phyloP scores from a whole-genome alignment of 1,140 invertebrate species.

The Trichogramma pretiosum region DNA sequence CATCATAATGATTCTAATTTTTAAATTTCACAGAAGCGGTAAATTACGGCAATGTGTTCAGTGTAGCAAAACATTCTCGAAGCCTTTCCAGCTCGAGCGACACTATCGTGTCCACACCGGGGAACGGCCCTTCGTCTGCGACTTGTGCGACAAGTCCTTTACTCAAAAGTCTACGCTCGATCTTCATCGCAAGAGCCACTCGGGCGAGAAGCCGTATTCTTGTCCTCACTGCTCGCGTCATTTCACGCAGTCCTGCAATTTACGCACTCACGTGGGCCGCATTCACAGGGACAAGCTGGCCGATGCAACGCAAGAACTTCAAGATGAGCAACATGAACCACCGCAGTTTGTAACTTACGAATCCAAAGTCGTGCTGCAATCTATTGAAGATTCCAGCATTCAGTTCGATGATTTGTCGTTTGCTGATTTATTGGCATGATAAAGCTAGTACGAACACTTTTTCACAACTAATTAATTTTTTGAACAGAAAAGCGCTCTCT shows the following conservation, averaged over 20 bases:
- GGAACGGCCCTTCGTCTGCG: conserved; percentile 58
- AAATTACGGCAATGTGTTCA: conserved; percentile 34
- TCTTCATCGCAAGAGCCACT: conserved; percentile 54
- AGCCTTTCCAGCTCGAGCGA: conserved; percentile 37
- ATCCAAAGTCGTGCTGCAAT: conserved; percentile 21
- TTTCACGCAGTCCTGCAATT: conserved; percentile 55
- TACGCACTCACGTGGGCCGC: conserved; percentile 53
- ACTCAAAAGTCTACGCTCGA: conserved; percentile 57
- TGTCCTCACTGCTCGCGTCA: conserved; percentile 46
- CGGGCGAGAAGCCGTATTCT: conserved; percentile 45
- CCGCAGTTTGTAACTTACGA: conserved; percentile 24
- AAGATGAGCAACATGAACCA: conserved; percentile 11
- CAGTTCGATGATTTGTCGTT: conserved; percentile 33
- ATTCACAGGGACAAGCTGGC: conserved; percentile 36
- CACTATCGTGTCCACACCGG: conserved; percentile 56
- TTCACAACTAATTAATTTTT: too few relatives aligned
- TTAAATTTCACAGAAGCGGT: too few relatives aligned
- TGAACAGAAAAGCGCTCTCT: too few relatives aligned
- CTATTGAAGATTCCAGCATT: conserved; percentile 18
- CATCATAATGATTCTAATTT: too few relatives aligned
- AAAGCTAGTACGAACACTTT: too few relatives aligned
- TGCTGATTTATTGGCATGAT: conserved; percentile 27
- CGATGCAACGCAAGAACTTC: conserved; percentile 27
- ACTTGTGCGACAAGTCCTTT: conserved; percentile 56
- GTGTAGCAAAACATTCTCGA: conserved; percentile 40